Conservation (phyloP, 2,113 vertebrate genomes). For the Electrona antarctica region DNA sequence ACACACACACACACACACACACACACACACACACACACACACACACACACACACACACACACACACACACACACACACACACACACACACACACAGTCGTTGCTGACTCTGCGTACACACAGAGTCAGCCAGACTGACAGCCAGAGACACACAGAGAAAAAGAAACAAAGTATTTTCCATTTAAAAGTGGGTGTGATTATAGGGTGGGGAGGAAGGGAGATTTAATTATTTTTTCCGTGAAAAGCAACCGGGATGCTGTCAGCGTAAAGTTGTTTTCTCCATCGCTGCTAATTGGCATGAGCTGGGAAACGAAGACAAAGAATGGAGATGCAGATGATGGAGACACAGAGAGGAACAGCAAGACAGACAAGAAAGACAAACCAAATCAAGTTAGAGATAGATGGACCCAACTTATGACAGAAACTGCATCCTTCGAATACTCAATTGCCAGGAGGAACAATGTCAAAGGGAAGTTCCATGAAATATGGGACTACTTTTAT, state of each 20-base stretch:
- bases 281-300: constrained; percentile 48
- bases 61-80: constrained; percentile 27
- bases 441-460: too few relatives aligned
- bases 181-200: constrained; percentile 52
- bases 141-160: constrained; percentile 9
- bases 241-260: constrained; percentile 35
- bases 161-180: constrained; percentile 38
- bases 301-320: not conserved
- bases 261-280: constrained; percentile 49
- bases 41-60: constrained; percentile 29
- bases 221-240: constrained; percentile 45
- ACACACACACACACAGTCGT: not conserved
- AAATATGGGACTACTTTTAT: too few relatives aligned
- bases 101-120: not conserved
- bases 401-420: too few relatives aligned
- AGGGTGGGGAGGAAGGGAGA: constrained; percentile 48
- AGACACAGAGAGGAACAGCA: not conserved
- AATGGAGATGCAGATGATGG: constrained; percentile 11
- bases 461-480: too few relatives aligned
- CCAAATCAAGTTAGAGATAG: too few relatives aligned
- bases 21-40: not conserved
- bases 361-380: not conserved
- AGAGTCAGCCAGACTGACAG: constrained; percentile 26
- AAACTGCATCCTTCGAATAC: too few relatives aligned
- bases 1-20: not conserved